Base-by-base conservation (phyloP, 2,797 vertebrate species). In the Tragelaphus eurycerus region DNA sequence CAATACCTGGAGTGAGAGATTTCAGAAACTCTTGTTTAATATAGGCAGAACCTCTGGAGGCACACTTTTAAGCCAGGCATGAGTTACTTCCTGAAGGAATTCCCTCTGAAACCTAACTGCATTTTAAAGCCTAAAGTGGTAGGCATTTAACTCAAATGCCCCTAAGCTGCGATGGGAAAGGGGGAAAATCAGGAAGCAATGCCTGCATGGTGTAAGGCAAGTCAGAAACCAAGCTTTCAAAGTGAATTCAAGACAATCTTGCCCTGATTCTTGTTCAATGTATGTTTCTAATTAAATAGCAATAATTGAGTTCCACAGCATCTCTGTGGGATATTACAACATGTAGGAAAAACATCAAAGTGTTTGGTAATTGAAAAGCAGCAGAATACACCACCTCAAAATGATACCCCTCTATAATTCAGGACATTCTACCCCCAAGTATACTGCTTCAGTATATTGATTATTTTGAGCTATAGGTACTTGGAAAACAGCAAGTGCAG, bases 1-100 rank as follows among this genome's bases (percentile, higher is more conserved):
- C 38, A 64, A 78, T 95, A 52, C 46, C 91, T 46, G 55, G 93
- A 90, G 19, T 38, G 29, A 92, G 46, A 76, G 31, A 46, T 34
- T 97, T 83, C 95, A 94, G 95, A 95, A 97, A 97, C 98, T 88
- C 0, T 13, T 87, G 67, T 81, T 85, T 88, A 96, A 82, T 84
- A 88, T 38, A 95, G 60, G 14, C 78, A 97, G 4, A 96, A 6
- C 6, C 94, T 43, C 74, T 74, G 25, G 25, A 92, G 14, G 54
- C 83, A 60, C 7, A 12, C 6, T 93, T 83, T 93, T 83, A 54
- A 59, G 90, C 21, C n/a, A 84, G 1, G 7, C 15, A 15, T 92
- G 31, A 60, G 17, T 1, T 93, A 64, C 93, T 97, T 98, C 67
- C 86, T 27, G n/a, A 89, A 96, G 50, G 92, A 57, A 57, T 95